A percentile compares a stretch with the other conserved stretches of the same genome.
phyloP scores from a whole-genome alignment of 2,113 vertebrate genomes.

The Chloropsis hardwickii region DNA sequence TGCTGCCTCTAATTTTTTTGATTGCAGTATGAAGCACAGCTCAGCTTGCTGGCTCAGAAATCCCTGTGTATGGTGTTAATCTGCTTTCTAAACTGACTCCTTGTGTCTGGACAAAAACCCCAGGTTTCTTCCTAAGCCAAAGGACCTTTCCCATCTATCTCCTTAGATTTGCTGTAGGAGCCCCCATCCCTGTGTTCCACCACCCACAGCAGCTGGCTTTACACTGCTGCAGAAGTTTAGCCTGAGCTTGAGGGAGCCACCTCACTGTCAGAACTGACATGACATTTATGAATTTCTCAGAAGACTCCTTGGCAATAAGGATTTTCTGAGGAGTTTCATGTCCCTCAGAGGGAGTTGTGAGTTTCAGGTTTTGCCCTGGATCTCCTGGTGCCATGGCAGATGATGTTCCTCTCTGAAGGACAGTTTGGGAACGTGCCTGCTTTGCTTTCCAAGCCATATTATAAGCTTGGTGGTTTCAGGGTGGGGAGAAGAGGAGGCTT shows the following conservation, averaged over 20 bases:
- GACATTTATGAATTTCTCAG: not conserved
- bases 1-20: constrained; percentile 30
- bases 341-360: not conserved
- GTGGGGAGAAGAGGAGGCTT: not conserved
- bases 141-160: not conserved
- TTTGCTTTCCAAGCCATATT: not conserved
- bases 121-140: not conserved
- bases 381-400: not conserved
- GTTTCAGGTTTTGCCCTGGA: not conserved
- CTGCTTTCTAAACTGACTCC: not conserved
- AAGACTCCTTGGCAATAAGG: not conserved
- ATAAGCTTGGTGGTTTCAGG: not conserved
- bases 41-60: not conserved
- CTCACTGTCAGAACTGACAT: not conserved
- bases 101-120: not conserved
- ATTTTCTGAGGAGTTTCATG: not conserved
- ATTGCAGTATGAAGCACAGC: constrained; percentile 3
- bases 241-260: not conserved
- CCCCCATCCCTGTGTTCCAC: not conserved
- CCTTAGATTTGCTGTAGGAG: not conserved
- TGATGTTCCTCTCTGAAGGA: not conserved
- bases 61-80: not conserved
- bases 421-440: not conserved
- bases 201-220: not conserved
- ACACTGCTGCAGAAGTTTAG: not conserved